These are phyloP conservation scores for Chelonus insularis DNA, from an alignment of 1,140 invertebrate genomes.

Conservation along the genomic window DNA sequence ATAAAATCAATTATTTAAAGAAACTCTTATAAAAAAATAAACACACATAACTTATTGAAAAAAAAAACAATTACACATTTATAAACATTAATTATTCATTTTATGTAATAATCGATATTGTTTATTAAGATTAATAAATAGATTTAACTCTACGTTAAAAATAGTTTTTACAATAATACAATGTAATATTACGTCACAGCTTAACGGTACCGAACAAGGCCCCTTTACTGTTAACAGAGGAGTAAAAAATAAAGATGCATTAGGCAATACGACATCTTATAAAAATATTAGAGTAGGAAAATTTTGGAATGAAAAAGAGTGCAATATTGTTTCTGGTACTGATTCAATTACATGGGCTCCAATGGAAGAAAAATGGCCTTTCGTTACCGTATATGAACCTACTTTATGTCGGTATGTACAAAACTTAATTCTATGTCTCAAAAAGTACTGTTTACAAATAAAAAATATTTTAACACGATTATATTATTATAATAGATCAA, in stretches of 20 bases:
- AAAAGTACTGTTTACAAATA: not conserved
- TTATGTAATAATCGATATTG: not conserved
- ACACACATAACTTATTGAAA: not conserved
- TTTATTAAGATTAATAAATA: not conserved
- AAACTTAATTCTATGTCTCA: not conserved
- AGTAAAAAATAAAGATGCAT: slow-evolving; percentile 19
- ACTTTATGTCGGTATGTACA: slow-evolving; percentile 36
- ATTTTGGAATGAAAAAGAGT: slow-evolving; percentile 30
- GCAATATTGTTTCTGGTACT: slow-evolving; percentile 33
- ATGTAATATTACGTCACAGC: slow-evolving; percentile 22
- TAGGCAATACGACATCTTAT: slow-evolving; percentile 30
- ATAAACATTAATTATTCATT: no score
- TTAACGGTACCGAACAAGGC: slow-evolving; percentile 31
- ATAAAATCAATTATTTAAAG: no score
- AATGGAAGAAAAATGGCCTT: slow-evolving; percentile 12
- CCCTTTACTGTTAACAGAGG: slow-evolving; percentile 37
- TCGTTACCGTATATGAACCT: slow-evolving; percentile 18
- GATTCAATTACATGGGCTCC: slow-evolving; percentile 34
- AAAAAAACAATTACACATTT: not conserved
- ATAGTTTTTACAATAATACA: slow-evolving; percentile 8
- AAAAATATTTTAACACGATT: not conserved
- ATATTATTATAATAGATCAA: slow-evolving; percentile 19
- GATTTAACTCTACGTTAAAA: not conserved
- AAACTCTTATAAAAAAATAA: no score
- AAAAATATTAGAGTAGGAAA: slow-evolving; percentile 22